Evolutionary conservation across 2,797 vertebrate genomes (phyloP).

Genomic region (Fistularia commersonii): DNA sequence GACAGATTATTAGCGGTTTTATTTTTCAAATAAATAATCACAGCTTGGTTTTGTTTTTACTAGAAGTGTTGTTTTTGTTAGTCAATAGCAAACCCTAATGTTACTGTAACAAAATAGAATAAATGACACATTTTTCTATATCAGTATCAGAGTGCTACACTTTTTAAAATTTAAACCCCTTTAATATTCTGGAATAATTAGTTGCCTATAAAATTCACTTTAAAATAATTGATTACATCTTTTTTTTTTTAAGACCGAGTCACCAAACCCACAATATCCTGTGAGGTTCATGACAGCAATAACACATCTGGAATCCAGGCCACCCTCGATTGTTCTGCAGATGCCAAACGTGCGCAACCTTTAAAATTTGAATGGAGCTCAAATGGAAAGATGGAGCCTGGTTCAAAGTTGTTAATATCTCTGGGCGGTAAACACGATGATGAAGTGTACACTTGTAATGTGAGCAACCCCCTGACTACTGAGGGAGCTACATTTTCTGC

Average conservation of each 20-base stretch:
- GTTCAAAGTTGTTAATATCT: constrained; percentile 22
- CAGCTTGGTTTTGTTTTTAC: too few species aligned
- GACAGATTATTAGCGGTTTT: too few species aligned
- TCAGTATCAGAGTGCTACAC: too few species aligned
- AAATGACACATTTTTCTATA: too few species aligned
- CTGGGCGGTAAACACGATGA: constrained; percentile 22
- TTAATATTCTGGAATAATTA: too few species aligned
- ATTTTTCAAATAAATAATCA: too few species aligned
- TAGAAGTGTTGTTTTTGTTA: too few species aligned
- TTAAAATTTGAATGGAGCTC: constrained; percentile 34
- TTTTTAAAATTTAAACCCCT: too few species aligned
- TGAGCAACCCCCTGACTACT: constrained; percentile 39
- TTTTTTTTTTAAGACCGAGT: constrained; percentile 38
- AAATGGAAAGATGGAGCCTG: accelerated
- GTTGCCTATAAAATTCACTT: too few species aligned
- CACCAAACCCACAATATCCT: constrained; percentile 42
- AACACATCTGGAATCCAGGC: constrained; percentile 5
- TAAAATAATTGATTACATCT: neutral
- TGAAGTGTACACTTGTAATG: constrained; percentile 41
- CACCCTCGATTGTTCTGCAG: constrained; percentile 42
- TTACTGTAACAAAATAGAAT: too few species aligned
- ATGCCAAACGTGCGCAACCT: neutral
- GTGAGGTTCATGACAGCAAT: constrained; percentile 16
- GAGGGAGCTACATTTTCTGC: constrained; percentile 27
- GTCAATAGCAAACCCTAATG: too few species aligned